phyloP scores from a whole-genome alignment of 2,888 invertebrate genomes.

The Drosophila neotestacea region DNA sequence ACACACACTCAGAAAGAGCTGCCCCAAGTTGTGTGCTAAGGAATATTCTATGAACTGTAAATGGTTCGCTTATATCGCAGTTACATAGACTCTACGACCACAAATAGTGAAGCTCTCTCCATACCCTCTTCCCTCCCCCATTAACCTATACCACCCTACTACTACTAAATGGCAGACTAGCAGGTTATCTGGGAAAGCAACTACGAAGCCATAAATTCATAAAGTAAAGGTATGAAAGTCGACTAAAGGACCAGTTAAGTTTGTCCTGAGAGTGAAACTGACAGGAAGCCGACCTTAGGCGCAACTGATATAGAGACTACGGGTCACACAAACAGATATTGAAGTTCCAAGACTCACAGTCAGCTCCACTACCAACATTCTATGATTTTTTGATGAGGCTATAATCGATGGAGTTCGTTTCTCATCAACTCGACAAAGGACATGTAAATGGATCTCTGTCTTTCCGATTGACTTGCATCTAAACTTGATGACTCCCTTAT shows the following conservation, averaged over 20 bases:
- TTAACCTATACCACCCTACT: background rate
- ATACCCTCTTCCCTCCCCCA: slow-evolving; percentile 8
- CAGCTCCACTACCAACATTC: slow-evolving; percentile 1
- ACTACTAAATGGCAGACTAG: slow-evolving; percentile 18
- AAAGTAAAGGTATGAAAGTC: slow-evolving; percentile 49
- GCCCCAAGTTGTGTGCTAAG: slow-evolving; percentile 61
- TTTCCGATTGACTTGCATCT: background rate
- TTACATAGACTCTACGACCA: slow-evolving; percentile 56
- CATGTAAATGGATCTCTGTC: background rate
- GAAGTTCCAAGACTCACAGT: slow-evolving; percentile 13
- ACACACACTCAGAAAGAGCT: slow-evolving; percentile 20
- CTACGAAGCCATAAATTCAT: slow-evolving; percentile 69
- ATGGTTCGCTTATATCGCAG: slow-evolving; percentile 52
- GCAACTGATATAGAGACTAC: slow-evolving; percentile 48
- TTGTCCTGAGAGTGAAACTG: slow-evolving; percentile 54
- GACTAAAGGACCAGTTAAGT: slow-evolving; percentile 49
- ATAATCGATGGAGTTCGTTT: slow-evolving; percentile 1
- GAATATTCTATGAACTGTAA: slow-evolving; percentile 76
- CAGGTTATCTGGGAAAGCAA: slow-evolving; percentile 66
- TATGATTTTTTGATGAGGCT: background rate
- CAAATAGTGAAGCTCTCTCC: slow-evolving; percentile 56
- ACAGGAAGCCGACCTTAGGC: slow-evolving; percentile 68
- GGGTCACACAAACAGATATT: background rate
- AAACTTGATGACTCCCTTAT: background rate
- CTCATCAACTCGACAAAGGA: background rate